Conservation (phyloP, 2,888 invertebrate genomes). For the Lasioglossum villosulum region DNA sequence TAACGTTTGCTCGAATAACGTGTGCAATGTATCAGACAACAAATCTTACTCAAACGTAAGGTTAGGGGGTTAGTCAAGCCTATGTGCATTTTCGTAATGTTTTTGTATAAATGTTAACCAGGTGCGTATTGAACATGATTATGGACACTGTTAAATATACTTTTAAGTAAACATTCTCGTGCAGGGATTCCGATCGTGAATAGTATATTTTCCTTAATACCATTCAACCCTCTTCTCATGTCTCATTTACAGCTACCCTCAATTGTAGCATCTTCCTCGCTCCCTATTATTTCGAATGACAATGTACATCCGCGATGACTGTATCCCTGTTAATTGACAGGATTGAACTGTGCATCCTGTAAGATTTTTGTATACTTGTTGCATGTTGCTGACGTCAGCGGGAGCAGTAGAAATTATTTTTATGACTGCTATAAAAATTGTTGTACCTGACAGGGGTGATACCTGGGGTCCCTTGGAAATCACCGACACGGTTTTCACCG, state of each 20-base stretch:
- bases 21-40: background rate
- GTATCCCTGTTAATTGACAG: background rate
- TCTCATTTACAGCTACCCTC: slow-evolving; percentile 50
- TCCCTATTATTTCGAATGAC: slow-evolving; percentile 63
- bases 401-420: too few species aligned
- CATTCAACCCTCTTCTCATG: slow-evolving; percentile 42
- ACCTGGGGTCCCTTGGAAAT: too few species aligned
- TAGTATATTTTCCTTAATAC: slow-evolving; percentile 62
- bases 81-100: too few species aligned
- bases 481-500: too few species aligned
- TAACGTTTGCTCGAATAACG: background rate
- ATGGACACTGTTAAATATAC: too few species aligned
- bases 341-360: background rate
- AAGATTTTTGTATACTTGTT: background rate
- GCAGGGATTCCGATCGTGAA: slow-evolving; percentile 58
- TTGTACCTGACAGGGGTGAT: too few species aligned
- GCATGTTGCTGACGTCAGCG: too few species aligned
- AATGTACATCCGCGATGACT: background rate
- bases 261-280: slow-evolving; percentile 40
- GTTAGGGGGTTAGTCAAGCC: too few species aligned
- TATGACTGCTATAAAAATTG: too few species aligned
- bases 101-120: too few species aligned
- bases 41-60: background rate
- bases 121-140: too few species aligned
- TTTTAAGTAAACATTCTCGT: background rate